Conservation (phyloP, 2,797 vertebrate genomes). For the Menidia menidia region DNA sequence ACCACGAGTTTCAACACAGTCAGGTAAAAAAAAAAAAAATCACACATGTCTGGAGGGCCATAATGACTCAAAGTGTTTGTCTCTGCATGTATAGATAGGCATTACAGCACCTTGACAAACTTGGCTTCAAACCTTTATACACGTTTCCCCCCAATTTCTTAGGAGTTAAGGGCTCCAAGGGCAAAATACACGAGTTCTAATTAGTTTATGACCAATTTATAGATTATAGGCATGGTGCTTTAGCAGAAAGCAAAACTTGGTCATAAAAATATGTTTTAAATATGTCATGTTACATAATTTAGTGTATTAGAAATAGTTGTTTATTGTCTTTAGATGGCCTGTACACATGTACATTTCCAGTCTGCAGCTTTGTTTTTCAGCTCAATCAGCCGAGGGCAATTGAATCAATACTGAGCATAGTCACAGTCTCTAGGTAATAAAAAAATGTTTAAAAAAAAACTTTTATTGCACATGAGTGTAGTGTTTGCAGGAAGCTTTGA, state of each 20-base stretch:
- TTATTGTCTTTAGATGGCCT: too few species aligned
- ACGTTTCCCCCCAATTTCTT: not conserved
- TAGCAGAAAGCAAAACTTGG: too few species aligned
- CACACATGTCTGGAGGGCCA: slow-evolving; percentile 5
- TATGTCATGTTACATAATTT: too few species aligned
- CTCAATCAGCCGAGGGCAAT: not conserved
- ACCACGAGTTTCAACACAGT: not conserved
- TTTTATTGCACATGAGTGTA: too few species aligned
- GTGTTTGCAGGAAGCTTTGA: not conserved
- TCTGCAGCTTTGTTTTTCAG: not conserved
- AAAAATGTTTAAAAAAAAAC: not conserved
- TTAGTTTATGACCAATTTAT: not conserved
- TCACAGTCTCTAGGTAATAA: not conserved
- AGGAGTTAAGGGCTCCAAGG: not conserved
- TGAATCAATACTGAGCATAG: not conserved
- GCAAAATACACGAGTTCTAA: not conserved
- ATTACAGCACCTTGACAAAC: not conserved
- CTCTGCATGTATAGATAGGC: not conserved
- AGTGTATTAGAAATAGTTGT: too few species aligned
- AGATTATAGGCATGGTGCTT: too few species aligned
- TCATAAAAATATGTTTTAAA: too few species aligned
- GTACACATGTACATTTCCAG: too few species aligned
- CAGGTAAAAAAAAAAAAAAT: slow-evolving; percentile 29
- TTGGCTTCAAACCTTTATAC: not conserved
- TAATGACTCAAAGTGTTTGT: not conserved